Base-by-base conservation (phyloP, 2,888 invertebrate genomes). In the Ametastegia equiseti region DNA sequence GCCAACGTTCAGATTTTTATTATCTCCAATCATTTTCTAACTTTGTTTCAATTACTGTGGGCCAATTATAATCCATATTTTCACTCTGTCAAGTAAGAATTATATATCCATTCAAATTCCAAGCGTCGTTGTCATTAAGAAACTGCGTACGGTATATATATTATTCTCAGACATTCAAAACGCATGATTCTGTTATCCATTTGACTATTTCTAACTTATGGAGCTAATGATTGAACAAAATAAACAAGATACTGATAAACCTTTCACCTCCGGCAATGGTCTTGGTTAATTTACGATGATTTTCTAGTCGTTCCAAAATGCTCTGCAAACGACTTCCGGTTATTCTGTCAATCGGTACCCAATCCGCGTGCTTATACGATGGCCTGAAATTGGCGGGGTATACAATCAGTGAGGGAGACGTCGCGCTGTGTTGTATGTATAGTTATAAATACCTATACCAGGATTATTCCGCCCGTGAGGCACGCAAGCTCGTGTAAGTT, bases 371-470 rank as follows among this genome's bases (percentile, higher is more conserved):
- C 45, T n/a, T n/a, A n/a, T 11, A 47, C 75, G 75, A 75, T n/a
- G 50, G 19, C 13, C 54, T 75, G 78, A 60, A 60, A 42, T 78
- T 78, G 78, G 78, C 78, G 57, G 23, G 57, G 50, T 42, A n/a
- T n/a, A 60, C 78, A 39, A 60, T 42, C 78, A 78, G 42, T 63
- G n/a, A n/a, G 45, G 78, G 19, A 27, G 60, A 45, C 57, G 15
- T 60, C 57, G 57, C 60, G 57, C n/a, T n/a, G n/a, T n/a, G 23
- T 30, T 36, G 45, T 75, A 45, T 54, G 75, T 50, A 36, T 50
- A 50, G 50, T 78, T 78, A 78, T 54, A 75, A 45, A 75, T 50
- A 78, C 54, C 75, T 75, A 75, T 57, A 60, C 78, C 78, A 23
- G 60, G 42, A 78, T 78, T 63, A 60, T 78, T 78, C 27, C 60